Percentiles rank a stretch among this genome's conserved stretches.
phyloP scores from a whole-genome alignment of 1,140 invertebrate species.

The Brachionus koreanus region DNA sequence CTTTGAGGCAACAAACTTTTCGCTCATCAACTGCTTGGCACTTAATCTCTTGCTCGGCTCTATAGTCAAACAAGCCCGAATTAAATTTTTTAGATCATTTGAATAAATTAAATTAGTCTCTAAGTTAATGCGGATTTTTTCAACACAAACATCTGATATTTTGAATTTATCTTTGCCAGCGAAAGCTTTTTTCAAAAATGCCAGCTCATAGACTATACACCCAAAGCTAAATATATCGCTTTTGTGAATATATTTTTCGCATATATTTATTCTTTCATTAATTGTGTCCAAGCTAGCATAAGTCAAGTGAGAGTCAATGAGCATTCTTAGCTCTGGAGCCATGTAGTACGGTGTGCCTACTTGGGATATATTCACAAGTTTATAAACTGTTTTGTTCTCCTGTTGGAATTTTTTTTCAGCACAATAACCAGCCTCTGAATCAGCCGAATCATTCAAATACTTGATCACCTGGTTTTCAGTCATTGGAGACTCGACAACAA shows the following conservation, averaged over 20 bases:
- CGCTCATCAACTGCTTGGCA: neutral
- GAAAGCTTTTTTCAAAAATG: conserved; percentile 20
- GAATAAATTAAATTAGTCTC: conserved; percentile 1
- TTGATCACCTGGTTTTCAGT: conserved; percentile 18
- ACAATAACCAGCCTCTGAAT: neutral
- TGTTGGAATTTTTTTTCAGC: neutral
- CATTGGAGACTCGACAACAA: conserved; percentile 26
- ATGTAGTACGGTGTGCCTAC: conserved; percentile 31
- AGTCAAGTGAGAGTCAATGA: conserved; percentile 32
- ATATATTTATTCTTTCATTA: conserved; percentile 9
- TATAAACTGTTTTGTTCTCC: conserved; percentile 5
- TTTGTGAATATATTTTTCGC: conserved; percentile 28
- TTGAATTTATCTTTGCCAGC: conserved; percentile 8
- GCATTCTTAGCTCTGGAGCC: conserved; percentile 29
- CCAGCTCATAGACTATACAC: conserved; percentile 22
- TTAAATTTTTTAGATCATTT: conserved; percentile 36
- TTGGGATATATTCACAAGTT: conserved; percentile 39
- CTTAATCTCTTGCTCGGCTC: neutral
- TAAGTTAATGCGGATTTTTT: neutral
- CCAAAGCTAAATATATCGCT: conserved; percentile 38
- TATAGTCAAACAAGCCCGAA: neutral
- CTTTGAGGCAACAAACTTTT: neutral
- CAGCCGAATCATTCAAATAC: neutral
- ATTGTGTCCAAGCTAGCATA: conserved; percentile 30
- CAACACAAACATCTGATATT: neutral